Base-by-base conservation (phyloP, 2,113 vertebrate genomes). In the Cephalopterus ornatus region DNA sequence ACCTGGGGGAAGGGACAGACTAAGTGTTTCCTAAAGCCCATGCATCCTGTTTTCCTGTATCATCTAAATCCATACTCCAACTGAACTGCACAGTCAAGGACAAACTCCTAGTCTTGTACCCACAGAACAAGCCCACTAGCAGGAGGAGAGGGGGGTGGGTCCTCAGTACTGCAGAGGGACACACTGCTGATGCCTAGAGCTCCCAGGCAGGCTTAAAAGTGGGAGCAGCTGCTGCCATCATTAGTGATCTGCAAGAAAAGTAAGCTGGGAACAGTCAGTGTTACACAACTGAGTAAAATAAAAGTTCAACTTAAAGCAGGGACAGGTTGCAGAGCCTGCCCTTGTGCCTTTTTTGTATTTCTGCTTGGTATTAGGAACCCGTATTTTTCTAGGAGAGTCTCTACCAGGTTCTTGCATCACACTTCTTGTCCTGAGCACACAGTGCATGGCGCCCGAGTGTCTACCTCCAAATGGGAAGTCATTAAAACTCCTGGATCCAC, bases 321-420 rank as follows among this genome's bases (percentile, higher is more conserved):
- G 26, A 35, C 9, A 42, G 63, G 46, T n/a, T 83, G 50, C 75
- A 65, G 75, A 30, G 21, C 15, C 28, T 42, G 49, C 41, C 37
- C 83, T 47, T 14, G 68, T 32, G 24, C 11, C 5, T 59, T 78
- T 83, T 59, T 53, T 62, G 17, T 2, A n/a, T 73, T 82, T 87
- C 55, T 80, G 11, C 65, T 72, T 41, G 18, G 39, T 66, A 59
- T 67, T 74, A 73, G 47, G 77, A 91, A 74, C 32, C 42, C 33
- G 42, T 8, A 30, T 33, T 30, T 27, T 79, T 52, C 50, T 63
- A 89, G 87, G n/a, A 18, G 72, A 89, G 26, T 22, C 52, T 94
- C 53, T 24, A 75, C 61, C 19, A 61, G 39, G 53, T 53, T 90
- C 88, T 94, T 94, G 83, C 94, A 91, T 92, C 85, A 96, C 58